These are phyloP conservation scores for Gerris lacustris DNA, from an alignment of 2,888 invertebrate species.

Conservation along the genomic window DNA sequence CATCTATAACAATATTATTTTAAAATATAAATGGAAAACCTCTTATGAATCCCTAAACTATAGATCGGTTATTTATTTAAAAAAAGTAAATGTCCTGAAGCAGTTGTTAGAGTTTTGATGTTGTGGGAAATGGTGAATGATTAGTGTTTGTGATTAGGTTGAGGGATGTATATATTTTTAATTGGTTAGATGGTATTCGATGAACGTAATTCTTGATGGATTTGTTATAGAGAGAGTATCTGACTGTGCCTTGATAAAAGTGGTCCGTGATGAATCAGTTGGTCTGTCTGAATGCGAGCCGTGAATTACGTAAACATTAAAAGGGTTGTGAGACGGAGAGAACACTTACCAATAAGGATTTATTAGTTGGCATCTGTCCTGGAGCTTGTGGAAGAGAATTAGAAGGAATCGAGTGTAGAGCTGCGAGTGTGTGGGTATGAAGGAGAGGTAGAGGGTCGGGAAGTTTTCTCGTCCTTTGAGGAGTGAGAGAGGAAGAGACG, in stretches of 20 bases:
- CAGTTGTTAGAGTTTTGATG: no score
- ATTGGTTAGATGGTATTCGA: neutral
- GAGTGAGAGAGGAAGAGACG: neutral
- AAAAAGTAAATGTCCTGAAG: no score
- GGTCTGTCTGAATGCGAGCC: neutral
- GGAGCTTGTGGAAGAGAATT: neutral
- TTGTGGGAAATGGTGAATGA: no score
- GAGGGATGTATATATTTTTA: neutral
- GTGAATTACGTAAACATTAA: conserved; percentile 1
- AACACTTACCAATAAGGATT: neutral
- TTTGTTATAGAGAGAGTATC: neutral
- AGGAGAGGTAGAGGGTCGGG: neutral
- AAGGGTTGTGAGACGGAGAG: neutral
- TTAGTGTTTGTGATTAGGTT: no score
- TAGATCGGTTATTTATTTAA: no score
- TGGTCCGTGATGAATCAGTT: neutral
- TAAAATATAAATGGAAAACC: no score
- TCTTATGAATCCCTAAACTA: no score
- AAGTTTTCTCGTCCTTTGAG: conserved; percentile 3
- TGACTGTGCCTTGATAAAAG: neutral
- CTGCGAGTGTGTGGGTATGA: neutral
- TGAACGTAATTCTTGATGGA: no score
- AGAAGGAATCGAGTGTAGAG: neutral
- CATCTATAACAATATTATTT: no score
- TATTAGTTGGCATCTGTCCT: conserved; percentile 3